phyloP scores from a whole-genome alignment of 2,888 invertebrate genomes.

The Aplocera efformata region DNA sequence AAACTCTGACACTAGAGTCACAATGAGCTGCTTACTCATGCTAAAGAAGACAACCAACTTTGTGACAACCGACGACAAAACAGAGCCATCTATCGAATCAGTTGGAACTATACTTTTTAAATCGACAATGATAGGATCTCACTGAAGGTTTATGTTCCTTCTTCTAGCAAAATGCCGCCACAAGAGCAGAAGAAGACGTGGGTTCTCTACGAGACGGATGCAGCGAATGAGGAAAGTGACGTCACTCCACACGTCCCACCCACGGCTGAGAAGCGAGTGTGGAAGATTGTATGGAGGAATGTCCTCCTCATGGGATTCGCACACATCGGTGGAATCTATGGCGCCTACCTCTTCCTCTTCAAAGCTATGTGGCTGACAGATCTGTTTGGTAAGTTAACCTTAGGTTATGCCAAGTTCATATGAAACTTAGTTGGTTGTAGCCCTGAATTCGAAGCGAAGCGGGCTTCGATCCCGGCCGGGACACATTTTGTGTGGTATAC shows the following conservation, averaged over 20 bases:
- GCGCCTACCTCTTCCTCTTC: conserved; percentile 85
- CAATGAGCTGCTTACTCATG: too few relatives aligned
- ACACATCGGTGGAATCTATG: conserved; percentile 87
- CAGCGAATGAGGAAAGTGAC: conserved; percentile 44
- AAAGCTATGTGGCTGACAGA: conserved; percentile 86
- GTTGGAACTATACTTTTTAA: too few relatives aligned
- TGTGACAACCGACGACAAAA: too few relatives aligned
- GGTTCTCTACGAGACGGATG: conserved; percentile 65
- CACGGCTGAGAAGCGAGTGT: conserved; percentile 77
- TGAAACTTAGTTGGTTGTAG: too few relatives aligned
- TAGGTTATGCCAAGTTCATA: too few relatives aligned
- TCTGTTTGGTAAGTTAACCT: conserved; percentile 84
- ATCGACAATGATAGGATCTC: too few relatives aligned
- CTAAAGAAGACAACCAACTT: too few relatives aligned
- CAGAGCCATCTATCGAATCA: too few relatives aligned
- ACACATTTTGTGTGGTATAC: too few relatives aligned
- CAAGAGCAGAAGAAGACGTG: conserved; percentile 62
- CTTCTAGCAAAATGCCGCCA: conserved; percentile 58
- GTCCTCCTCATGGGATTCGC: conserved; percentile 86
- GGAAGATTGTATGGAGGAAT: conserved; percentile 90
- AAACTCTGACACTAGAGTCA: too few relatives aligned
- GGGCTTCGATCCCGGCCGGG: too few relatives aligned
- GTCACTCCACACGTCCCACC: conserved; percentile 43
- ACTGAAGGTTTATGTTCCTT: neutral
- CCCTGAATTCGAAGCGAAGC: too few relatives aligned